Evolutionary conservation across 2,797 vertebrate genomes (phyloP), one percentile per base, ranked within the genome.

Genomic region (Psittacula derbiana): DNA sequence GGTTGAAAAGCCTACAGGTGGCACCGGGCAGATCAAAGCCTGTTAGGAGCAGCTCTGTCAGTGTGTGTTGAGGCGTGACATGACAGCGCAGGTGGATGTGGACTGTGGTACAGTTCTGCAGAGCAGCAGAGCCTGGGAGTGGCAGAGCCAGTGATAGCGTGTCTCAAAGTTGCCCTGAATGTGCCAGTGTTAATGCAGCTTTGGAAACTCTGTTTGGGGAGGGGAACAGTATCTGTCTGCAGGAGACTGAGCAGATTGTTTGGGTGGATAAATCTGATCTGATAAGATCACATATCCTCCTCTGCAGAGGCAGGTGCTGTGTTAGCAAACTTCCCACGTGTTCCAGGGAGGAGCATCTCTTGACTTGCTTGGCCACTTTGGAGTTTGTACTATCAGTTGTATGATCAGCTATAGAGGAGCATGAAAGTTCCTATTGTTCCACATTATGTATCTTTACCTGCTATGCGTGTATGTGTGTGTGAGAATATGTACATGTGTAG

Each of bases 251-350:
- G 72, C 44, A 65, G 69, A 43, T 78, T 53, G 79, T 57, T n/a
- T 76, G 81, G 33, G 58, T 70, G 82, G 69, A 57, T 84, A 6
- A 79, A 79, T 62, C 74, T 90, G 94, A 6, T 44, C 6, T 76
- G 93, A 88, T 95, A 95, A 86, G 75, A 96, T 97, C 95, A 81
- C 18, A 36, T 10, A 80, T 89, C 65, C 80, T 93, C 33, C 79
- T 88, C 46, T 80, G 85, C 75, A 44, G 70, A 40, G 78, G 43
- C 2, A 36, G 55, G 53, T 61, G 66, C 88, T 93, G 72, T 66
- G 80, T 44, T 83, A 75, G 50, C 89, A 91, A 64, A 12, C 66
- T 81, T 87, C 80, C 75, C 84, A 75, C 72, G 1, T 3, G 1
- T 38, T 67, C 31, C 20, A 47, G 88, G 67, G 79, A 57, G 61